phyloP scores from a whole-genome alignment of 2,888 invertebrate genomes.

The Metellina segmentata region DNA sequence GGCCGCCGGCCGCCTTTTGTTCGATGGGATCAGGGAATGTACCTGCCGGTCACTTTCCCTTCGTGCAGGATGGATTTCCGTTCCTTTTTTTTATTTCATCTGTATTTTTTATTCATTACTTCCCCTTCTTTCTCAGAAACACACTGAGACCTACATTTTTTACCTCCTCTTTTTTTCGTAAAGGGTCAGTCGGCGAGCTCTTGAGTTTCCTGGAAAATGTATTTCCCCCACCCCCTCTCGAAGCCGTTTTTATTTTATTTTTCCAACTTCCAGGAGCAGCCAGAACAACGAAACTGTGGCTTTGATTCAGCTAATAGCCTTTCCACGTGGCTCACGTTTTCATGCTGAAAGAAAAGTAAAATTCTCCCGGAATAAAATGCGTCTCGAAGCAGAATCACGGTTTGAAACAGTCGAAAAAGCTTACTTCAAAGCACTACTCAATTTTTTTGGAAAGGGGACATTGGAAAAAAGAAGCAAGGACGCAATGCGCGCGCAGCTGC shows the following conservation, averaged over 20 bases:
- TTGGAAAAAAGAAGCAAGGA: constrained; percentile 13
- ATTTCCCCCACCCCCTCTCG: constrained; percentile 43
- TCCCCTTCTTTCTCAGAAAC: constrained; percentile 6
- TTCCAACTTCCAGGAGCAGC: constrained; percentile 19
- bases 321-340: constrained; percentile 60
- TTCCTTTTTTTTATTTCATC: constrained; percentile 1
- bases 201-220: constrained; percentile 69
- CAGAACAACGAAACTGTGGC: constrained; percentile 68
- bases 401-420: constrained; percentile 50
- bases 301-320: constrained; percentile 71
- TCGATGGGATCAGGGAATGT: constrained; percentile 48
- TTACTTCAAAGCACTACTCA: constrained; percentile 53
- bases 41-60: constrained; percentile 67
- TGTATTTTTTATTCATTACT: constrained; percentile 11
- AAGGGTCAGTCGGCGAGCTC: constrained; percentile 72
- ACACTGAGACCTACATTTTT: constrained; percentile 17
- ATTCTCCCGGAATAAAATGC: constrained; percentile 37
- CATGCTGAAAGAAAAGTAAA: constrained; percentile 15
- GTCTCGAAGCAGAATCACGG: constrained; percentile 48
- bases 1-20: constrained; percentile 58
- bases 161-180: constrained; percentile 27
- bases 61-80: constrained; percentile 62
- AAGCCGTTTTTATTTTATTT: neutral
- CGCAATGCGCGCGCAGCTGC: constrained; percentile 23
- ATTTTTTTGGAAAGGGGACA: constrained; percentile 12